A percentile compares a stretch with the other conserved stretches of the same genome.
These are phyloP conservation scores for Theonella swinhoei DNA, from an alignment of 37 sponge, comb jelly and placozoan genomes.

Conservation along the genomic window DNA sequence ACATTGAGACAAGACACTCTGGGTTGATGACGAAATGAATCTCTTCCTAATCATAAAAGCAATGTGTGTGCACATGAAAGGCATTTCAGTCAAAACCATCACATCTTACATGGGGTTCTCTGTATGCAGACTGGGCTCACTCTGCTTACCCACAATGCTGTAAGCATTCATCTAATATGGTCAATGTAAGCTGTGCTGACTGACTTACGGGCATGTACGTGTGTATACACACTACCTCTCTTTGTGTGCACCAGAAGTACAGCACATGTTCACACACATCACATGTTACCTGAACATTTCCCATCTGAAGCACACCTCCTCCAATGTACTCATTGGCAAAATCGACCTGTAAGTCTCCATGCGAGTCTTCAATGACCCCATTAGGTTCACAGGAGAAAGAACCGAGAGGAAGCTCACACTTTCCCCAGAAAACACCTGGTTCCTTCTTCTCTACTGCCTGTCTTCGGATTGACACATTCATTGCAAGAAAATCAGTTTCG, in stretches of 20 bases:
- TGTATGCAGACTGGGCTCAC: not conserved
- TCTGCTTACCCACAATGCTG: too few relatives aligned
- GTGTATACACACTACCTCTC: too few relatives aligned
- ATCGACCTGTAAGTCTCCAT: conserved; percentile 73
- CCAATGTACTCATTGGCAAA: conserved; percentile 87
- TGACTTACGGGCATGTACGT: too few relatives aligned
- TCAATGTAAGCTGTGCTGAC: too few relatives aligned
- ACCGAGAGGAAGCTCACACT: conserved; percentile 24
- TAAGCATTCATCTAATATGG: too few relatives aligned
- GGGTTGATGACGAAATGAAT: conserved; percentile 80
- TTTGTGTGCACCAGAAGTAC: too few relatives aligned
- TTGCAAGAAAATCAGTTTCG: conserved; percentile 31
- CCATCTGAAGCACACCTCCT: conserved; percentile 77
- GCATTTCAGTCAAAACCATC: not conserved
- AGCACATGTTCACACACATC: not conserved
- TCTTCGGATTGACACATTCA: conserved; percentile 37
- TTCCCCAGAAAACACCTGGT: conserved; percentile 27
- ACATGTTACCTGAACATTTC: conserved; percentile 70
- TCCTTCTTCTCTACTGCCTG: conserved; percentile 8
- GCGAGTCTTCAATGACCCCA: conserved; percentile 57
- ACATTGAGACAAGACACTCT: conserved; percentile 73
- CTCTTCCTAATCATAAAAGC: conserved; percentile 57
- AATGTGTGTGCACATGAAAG: not conserved
- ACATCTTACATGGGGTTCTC: not conserved
- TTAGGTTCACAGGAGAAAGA: conserved; percentile 21